phyloP scores from a whole-genome alignment of 2,113 vertebrate genomes.

The Cryptoleucopteryx plumbea region DNA sequence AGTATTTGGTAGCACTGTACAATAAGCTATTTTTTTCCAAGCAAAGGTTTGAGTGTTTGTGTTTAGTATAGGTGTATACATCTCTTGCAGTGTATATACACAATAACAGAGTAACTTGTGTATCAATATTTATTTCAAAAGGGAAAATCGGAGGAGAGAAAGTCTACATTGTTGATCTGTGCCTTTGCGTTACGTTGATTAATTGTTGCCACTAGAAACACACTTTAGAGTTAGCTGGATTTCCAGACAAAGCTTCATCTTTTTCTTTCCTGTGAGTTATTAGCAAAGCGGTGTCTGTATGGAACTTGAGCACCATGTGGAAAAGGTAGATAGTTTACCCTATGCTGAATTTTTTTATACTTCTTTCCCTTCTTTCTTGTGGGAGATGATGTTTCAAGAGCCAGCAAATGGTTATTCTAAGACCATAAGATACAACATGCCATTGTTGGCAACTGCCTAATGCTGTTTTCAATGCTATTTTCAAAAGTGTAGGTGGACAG shows the following conservation, averaged over 20 bases:
- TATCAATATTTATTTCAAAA: background rate
- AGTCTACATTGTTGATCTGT: background rate
- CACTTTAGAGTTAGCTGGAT: background rate
- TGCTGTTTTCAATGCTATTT: background rate
- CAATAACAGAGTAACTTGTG: background rate
- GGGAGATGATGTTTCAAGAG: background rate
- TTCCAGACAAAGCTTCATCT: background rate
- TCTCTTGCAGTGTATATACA: background rate
- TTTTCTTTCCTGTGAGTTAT: background rate
- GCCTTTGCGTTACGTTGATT: background rate
- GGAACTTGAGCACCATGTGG: background rate
- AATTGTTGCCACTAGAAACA: background rate
- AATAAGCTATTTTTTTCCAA: background rate
- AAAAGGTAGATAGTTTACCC: background rate
- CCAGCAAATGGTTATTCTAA: background rate
- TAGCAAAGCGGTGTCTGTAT: background rate
- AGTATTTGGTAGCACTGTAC: background rate
- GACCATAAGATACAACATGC: too few species aligned
- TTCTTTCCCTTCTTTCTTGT: background rate
- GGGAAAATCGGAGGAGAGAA: background rate
- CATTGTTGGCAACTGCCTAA: background rate
- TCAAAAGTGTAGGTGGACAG: background rate
- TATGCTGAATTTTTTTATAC: background rate
- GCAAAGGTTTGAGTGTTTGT: background rate
- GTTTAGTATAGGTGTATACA: background rate